Base-by-base conservation (phyloP, 2,797 vertebrate genomes). In the Platalea minor region DNA sequence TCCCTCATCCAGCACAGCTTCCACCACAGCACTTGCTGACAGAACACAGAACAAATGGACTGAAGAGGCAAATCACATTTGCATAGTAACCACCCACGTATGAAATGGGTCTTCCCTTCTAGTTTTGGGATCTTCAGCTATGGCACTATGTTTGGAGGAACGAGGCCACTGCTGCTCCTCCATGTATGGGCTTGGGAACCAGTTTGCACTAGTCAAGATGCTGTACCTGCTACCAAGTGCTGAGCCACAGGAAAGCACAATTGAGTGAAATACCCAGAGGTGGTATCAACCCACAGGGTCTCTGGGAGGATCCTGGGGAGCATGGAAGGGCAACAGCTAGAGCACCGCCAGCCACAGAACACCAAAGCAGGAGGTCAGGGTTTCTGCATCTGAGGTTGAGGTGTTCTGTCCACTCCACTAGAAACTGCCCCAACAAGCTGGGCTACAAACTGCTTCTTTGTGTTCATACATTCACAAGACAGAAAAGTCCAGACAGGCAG, bases 101-200 rank as follows among this genome's bases (percentile, higher is more conserved):
- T 2, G 6, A 85, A 76, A 69, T 5, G 5, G 4, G 8, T 19
- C 74, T 16, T 53, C 28, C 29, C 21, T 50, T 53, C 8, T 12
- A 17, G 6, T 25, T 81, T 12, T 64, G 74, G n/a, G 29, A 48
- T 75, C 61, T 68, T 85, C 54, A 87, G 2, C 25, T 10, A 46
- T 0, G 4, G 37, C 48, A 75, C 23, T 28, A 23, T 2, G 1
- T 67, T 46, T 67, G 0, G 18, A 84, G 39, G 26, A 84, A 74
- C 0, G 0, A 81, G 13, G 25, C 21, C n/a, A 53, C 9, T 57
- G 59, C 31, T 57, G 18, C 25, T 48, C 17, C 53, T 48, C 35
- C 20, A 33, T 23, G 29, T 56, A 68, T 61, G n/a, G 5, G 23
- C 10, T 37, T 17, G 10, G 53, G 28, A 87, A 92, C 13, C 9